These are phyloP conservation scores for Rhincodon typus DNA, from an alignment of 2,797 vertebrate species.

Conservation along the genomic window DNA sequence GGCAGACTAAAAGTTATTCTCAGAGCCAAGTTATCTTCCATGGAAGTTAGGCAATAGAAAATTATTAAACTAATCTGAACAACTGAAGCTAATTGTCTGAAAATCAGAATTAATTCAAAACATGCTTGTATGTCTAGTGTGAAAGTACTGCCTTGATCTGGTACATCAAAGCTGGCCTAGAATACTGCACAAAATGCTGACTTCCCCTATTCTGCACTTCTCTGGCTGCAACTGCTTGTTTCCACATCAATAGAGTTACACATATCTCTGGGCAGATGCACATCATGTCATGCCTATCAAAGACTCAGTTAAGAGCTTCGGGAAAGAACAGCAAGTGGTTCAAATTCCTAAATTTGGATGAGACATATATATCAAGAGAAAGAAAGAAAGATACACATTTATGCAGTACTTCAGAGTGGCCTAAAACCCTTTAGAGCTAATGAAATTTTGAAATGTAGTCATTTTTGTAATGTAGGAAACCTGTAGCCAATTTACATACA, in stretches of 20 bases:
- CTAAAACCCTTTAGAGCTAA: not conserved
- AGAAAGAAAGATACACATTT: not conserved
- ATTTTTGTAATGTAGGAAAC: not conserved
- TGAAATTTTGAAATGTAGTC: not conserved
- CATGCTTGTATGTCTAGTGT: not conserved
- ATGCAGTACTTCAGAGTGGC: not conserved
- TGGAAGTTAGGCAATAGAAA: not conserved
- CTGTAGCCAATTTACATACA: not conserved
- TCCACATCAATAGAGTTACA: not conserved
- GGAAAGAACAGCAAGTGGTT: not conserved
- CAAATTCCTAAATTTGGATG: not conserved
- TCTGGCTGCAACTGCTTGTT: not conserved
- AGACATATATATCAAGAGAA: not conserved
- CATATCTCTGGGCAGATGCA: not conserved
- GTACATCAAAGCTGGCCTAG: not conserved
- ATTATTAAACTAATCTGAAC: constrained; percentile 21
- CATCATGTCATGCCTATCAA: not conserved
- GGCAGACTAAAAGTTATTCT: not conserved
- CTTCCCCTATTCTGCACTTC: not conserved
- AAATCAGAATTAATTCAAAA: not conserved
- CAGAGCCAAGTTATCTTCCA: constrained; percentile 1
- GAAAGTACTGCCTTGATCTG: not conserved
- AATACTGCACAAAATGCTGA: not conserved
- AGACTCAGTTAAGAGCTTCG: not conserved
- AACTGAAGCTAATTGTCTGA: not conserved